phyloP scores from a whole-genome alignment of 2,888 invertebrate species.

The Meghimatium bilineatum region DNA sequence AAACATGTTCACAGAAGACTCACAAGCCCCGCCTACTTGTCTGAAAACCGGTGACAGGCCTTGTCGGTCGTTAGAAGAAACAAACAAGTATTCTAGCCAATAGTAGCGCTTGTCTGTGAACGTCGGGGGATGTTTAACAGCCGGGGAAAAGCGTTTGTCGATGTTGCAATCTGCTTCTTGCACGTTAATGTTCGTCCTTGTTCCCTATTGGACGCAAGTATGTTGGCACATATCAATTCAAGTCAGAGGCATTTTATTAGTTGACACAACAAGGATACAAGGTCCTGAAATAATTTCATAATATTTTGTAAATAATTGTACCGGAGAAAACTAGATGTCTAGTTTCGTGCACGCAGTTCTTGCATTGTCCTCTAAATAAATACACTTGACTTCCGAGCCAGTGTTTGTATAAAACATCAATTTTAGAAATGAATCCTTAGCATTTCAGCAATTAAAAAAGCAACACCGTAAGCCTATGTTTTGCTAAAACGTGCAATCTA shows the following conservation, averaged over 20 bases:
- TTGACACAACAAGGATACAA: neutral
- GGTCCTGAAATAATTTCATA: no score
- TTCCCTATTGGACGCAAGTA: constrained; percentile 19
- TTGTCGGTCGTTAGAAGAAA: neutral
- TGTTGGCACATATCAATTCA: neutral
- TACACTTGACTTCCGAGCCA: no score
- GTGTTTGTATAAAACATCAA: no score
- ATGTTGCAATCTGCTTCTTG: constrained; percentile 2
- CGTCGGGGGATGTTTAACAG: constrained; percentile 1
- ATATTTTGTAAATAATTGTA: no score
- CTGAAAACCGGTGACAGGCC: neutral
- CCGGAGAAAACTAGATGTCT: no score
- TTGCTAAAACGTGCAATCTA: no score
- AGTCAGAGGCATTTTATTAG: neutral
- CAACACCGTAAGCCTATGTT: no score
- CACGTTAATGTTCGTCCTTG: neutral
- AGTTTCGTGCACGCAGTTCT: no score
- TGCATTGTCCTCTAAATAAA: no score
- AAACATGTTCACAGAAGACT: neutral
- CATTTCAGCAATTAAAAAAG: no score
- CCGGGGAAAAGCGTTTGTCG: constrained; percentile 2
- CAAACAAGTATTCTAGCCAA: neutral
- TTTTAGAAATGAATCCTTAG: no score
- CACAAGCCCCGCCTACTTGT: constrained; percentile 10
- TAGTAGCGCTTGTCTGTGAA: neutral